phyloP scores from a whole-genome alignment of 2,113 vertebrate genomes.

The Pipra filicauda region DNA sequence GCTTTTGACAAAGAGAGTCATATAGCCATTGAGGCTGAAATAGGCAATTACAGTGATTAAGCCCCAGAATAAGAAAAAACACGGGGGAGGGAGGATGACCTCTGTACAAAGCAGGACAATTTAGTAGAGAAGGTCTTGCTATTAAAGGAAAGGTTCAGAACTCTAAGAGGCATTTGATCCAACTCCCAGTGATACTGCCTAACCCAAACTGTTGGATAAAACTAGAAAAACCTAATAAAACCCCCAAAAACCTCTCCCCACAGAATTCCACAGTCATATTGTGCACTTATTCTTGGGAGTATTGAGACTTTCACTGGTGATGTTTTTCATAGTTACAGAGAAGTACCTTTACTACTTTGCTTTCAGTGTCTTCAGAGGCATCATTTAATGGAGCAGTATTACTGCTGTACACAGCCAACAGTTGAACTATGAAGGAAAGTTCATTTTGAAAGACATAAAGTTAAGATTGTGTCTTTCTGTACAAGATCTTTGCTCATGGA shows the following conservation, averaged over 20 bases:
- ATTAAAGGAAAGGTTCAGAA: background rate
- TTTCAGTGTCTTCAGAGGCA: background rate
- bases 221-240: background rate
- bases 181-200: background rate
- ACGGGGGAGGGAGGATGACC: background rate
- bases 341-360: background rate
- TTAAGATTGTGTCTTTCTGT: background rate
- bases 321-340: background rate
- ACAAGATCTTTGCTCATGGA: background rate
- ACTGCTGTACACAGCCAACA: background rate
- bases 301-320: background rate
- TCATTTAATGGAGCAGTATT: background rate
- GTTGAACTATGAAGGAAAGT: background rate
- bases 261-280: background rate
- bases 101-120: fast-evolving
- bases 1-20: background rate
- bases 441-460: background rate
- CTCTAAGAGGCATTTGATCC: background rate
- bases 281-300: background rate
- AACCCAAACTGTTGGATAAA: background rate
- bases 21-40: background rate
- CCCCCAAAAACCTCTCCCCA: background rate
- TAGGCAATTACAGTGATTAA: background rate
- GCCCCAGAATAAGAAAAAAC: fast-evolving
- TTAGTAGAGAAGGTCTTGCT: background rate